Conservation (phyloP, 2,113 vertebrate species). For the Tiliqua scincoides region DNA sequence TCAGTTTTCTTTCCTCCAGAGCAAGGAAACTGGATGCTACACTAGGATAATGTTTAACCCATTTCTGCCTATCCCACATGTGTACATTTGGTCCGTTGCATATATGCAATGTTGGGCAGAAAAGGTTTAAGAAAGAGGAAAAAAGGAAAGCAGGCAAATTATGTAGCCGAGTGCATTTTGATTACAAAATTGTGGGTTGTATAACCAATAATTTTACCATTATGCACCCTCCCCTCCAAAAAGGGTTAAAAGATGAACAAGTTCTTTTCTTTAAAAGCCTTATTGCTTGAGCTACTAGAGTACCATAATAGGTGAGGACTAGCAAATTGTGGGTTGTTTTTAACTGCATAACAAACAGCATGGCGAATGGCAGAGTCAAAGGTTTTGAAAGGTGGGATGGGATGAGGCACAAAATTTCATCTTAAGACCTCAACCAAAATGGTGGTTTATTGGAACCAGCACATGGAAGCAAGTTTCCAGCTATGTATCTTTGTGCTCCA, state of each 20-base stretch:
- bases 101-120: too few relatives aligned
- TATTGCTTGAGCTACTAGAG: neutral
- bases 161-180: neutral
- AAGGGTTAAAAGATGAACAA: neutral
- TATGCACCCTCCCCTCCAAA: too few relatives aligned
- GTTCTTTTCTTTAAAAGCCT: neutral
- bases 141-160: too few relatives aligned
- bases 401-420: neutral
- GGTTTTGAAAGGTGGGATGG: too few relatives aligned
- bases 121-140: too few relatives aligned
- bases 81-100: too few relatives aligned
- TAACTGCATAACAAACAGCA: neutral
- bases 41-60: too few relatives aligned
- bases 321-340: neutral
- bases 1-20: too few relatives aligned
- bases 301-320: neutral
- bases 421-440: too few relatives aligned
- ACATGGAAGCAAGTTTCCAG: neutral
- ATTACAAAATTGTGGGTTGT: neutral
- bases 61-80: too few relatives aligned
- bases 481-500: neutral
- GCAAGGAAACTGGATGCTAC: too few relatives aligned
- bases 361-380: neutral
- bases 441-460: neutral
- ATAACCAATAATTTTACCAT: too few relatives aligned